These are phyloP conservation scores for Automeris io DNA, from an alignment of 2,888 invertebrate species.

Conservation along the genomic window DNA sequence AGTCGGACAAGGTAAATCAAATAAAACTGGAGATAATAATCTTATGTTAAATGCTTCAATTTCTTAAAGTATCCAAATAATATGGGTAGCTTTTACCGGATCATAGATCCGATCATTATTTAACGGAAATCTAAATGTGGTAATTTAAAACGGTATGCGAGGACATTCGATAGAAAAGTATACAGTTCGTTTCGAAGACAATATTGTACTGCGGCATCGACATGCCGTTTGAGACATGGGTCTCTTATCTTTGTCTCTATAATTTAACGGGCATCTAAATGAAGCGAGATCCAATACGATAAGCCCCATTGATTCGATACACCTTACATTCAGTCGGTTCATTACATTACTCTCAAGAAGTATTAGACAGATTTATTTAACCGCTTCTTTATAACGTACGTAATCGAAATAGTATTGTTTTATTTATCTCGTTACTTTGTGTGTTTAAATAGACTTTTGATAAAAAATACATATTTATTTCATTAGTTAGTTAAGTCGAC, in stretches of 20 bases:
- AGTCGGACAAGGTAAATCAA: neutral
- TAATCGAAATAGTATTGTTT: conserved; percentile 19
- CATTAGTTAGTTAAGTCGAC: conserved; percentile 29
- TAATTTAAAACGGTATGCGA: conserved; percentile 52
- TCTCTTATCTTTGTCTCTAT: conserved; percentile 62
- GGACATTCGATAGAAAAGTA: conserved; percentile 45
- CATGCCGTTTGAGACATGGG: conserved; percentile 57
- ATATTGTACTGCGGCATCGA: conserved; percentile 45
- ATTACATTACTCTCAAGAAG: conserved; percentile 56
- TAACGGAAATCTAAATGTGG: conserved; percentile 47
- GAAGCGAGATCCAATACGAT: conserved; percentile 70
- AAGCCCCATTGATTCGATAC: conserved; percentile 62
- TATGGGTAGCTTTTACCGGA: conserved; percentile 32
- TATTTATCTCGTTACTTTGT: neutral
- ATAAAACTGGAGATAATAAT: neutral
- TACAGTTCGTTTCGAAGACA: conserved; percentile 43
- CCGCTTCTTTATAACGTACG: conserved; percentile 31
- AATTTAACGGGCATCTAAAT: conserved; percentile 72
- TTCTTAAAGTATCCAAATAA: conserved; percentile 8
- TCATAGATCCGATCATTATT: conserved; percentile 27
- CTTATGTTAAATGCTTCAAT: neutral
- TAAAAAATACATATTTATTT: neutral
- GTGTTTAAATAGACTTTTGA: neutral
- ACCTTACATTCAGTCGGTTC: conserved; percentile 52
- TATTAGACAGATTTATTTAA: conserved; percentile 49